Conservation (phyloP, 2,888 invertebrate genomes). For the Drosophila buzzatii region DNA sequence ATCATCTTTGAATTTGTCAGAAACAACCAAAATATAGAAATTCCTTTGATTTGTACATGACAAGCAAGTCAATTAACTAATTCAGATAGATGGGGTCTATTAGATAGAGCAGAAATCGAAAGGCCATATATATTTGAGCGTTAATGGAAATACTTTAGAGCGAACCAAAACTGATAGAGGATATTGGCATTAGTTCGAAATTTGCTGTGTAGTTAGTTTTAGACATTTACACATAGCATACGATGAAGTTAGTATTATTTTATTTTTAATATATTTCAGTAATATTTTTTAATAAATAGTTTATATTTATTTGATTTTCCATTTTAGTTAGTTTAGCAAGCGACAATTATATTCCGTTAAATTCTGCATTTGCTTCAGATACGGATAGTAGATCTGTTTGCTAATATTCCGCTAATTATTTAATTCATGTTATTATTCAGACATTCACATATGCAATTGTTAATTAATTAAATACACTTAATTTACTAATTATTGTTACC, state of each 20-base stretch:
- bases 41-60: constrained; percentile 60
- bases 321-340: constrained; percentile 19
- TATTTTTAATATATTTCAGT: background rate
- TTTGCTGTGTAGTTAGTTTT: constrained; percentile 16
- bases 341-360: constrained; percentile 14
- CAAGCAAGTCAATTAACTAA: constrained; percentile 33
- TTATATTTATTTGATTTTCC: constrained; percentile 26
- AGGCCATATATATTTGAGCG: constrained; percentile 26
- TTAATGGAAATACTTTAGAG: constrained; percentile 12
- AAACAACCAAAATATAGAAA: constrained; percentile 37
- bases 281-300: constrained; percentile 13
- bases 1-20: constrained; percentile 20
- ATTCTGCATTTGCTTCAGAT: constrained; percentile 5
- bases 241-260: constrained; percentile 14
- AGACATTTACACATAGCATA: constrained; percentile 48
- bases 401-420: constrained; percentile 44
- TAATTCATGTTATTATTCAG: constrained; percentile 58
- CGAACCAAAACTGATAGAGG: background rate
- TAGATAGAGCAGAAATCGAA: constrained; percentile 26
- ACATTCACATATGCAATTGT: constrained; percentile 62
- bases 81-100: constrained; percentile 14
- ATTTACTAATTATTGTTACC: constrained; percentile 85
- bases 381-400: constrained; percentile 40
- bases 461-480: constrained; percentile 78
- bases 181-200: constrained; percentile 10